Evolutionary conservation across 53 echinoderm and acorn worm genomes (phyloP).

Genomic region (Crossaster papposus): DNA sequence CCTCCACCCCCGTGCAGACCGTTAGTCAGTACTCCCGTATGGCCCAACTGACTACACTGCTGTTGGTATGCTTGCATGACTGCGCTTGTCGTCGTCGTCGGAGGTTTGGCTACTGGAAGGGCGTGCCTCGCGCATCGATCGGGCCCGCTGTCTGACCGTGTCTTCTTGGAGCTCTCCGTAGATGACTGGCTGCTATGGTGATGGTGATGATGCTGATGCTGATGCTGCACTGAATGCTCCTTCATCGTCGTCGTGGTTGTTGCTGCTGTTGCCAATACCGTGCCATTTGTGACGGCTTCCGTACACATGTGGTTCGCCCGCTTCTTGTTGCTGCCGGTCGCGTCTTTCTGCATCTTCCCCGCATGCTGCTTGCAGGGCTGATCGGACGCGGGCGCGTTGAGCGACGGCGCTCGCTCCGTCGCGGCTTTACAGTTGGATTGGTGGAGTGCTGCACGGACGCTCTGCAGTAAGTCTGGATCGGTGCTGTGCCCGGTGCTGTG

Average conservation of each 20-base stretch:
- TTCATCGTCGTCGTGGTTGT: slow-evolving; percentile 36
- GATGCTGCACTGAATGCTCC: slow-evolving; percentile 28
- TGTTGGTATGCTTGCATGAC: slow-evolving; percentile 67
- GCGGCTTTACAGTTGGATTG: slow-evolving; percentile 82
- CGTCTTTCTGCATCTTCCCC: slow-evolving; percentile 57
- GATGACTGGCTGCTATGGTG: slow-evolving; percentile 32
- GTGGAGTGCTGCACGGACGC: slow-evolving; percentile 84
- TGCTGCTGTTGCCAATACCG: slow-evolving; percentile 37
- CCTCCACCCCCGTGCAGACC: slow-evolving; percentile 68
- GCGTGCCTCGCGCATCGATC: slow-evolving; percentile 78
- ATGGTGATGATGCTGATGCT: slow-evolving; percentile 32
- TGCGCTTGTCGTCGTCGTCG: slow-evolving; percentile 65
- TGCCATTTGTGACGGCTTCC: slow-evolving; percentile 64
- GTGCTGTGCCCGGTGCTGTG: slow-evolving; percentile 71
- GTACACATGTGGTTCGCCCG: slow-evolving; percentile 60
- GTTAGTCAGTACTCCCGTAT: slow-evolving; percentile 36
- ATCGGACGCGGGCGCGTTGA: slow-evolving; percentile 46
- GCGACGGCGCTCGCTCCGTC: slow-evolving; percentile 48
- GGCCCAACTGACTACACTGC: slow-evolving; percentile 56
- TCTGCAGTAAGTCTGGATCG: slow-evolving; percentile 91
- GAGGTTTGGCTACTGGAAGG: slow-evolving; percentile 58
- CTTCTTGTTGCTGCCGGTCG: slow-evolving; percentile 59
- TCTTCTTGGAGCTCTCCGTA: slow-evolving; percentile 62
- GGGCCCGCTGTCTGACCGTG: slow-evolving; percentile 35
- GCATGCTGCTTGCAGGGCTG: slow-evolving; percentile 65